Evolutionary conservation across 2,797 vertebrate species (phyloP), one percentile per base, ranked within the genome.

Genomic region (Enteromius thamalakanensis): DNA sequence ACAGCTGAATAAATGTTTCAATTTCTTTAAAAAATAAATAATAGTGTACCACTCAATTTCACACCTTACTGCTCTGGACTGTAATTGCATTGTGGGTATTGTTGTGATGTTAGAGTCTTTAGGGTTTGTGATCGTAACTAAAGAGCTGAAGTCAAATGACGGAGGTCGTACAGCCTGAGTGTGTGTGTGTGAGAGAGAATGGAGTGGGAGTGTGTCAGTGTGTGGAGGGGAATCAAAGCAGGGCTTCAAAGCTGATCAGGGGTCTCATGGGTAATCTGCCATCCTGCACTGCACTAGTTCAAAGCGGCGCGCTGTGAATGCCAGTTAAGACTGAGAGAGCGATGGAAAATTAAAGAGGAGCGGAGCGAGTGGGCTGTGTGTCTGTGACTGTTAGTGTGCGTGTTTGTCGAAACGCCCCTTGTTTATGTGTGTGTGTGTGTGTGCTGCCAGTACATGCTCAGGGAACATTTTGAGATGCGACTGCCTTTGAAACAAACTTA

Each of bases 221-320:
- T 95, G 95, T 95, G 93, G 93, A 90, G 95, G 92, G 86, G 94
- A 96, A 97, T 98, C 97, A 99, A 98, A 98, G 96, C 94, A 94
- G 91, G 92, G 95, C 97, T 99, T 99, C 98, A 99, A 99, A 99
- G 97, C 95, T 96, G 93, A 96, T 94, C 95, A 92, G 94, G 92
- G 88, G 95, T 98, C 97, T 98, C 97, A 93, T 87, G 97, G 97
- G 97, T 97, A 95, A 97, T 97, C 96, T 97, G 85, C 71, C 70
- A 84, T 84, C 82, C 82, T 80, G 82, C 76, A 84, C 65, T 47
- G 69, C 47, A 70, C 70, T 80, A 71, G 70, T 88, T 86, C 80
- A 88, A 86, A 86, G 75, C 37, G 6, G 69, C 47, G 69, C 81
- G 47, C 77, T 69, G 26, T 81, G 84, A 81, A 85, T 81, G 58